A percentile compares a stretch with the other conserved stretches of the same genome.
Evolutionary conservation across 2,888 invertebrate genomes (phyloP).

Genomic region (Spodoptera exigua): DNA sequence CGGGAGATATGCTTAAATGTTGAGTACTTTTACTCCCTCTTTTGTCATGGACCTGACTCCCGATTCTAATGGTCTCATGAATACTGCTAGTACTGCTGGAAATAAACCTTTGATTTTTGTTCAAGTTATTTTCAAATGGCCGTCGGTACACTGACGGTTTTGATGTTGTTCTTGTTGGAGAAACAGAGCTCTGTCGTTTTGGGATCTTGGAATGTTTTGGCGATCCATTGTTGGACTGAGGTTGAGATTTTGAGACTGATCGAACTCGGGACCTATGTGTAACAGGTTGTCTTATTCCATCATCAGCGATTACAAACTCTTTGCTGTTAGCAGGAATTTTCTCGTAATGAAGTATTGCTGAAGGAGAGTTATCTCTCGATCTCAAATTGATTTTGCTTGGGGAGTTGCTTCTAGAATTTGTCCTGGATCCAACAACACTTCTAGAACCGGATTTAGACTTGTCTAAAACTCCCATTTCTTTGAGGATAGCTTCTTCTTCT

Average conservation of each 20-base stretch:
- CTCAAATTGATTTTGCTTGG: slow-evolving; percentile 78
- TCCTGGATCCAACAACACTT: slow-evolving; percentile 55
- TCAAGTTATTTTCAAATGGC: slow-evolving; percentile 71
- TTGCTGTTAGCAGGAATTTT: slow-evolving; percentile 69
- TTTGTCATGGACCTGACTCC: slow-evolving; percentile 81
- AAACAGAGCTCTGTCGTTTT: slow-evolving; percentile 83
- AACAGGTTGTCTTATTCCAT: slow-evolving; percentile 71
- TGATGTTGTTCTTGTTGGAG: slow-evolving; percentile 73
- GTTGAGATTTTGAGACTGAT: slow-evolving; percentile 80
- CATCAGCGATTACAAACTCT: slow-evolving; percentile 72
- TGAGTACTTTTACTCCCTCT: slow-evolving; percentile 82
- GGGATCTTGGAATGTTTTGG: slow-evolving; percentile 87
- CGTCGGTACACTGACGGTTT: slow-evolving; percentile 64
- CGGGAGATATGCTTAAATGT: slow-evolving; percentile 76
- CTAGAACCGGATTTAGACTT: slow-evolving; percentile 64
- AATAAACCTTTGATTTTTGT: slow-evolving; percentile 79
- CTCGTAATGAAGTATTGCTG: slow-evolving; percentile 76
- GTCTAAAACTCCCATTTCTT: slow-evolving; percentile 84
- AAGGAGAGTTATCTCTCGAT: slow-evolving; percentile 84
- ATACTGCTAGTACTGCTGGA: slow-evolving; percentile 87
- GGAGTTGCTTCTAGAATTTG: slow-evolving; percentile 80
- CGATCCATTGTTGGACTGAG: slow-evolving; percentile 84
- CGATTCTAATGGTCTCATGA: slow-evolving; percentile 82
- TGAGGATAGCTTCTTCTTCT: slow-evolving; percentile 84
- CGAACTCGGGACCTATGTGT: slow-evolving; percentile 78